Base-by-base conservation (phyloP, 2,797 vertebrate genomes). In the Megaceryle alcyon region DNA sequence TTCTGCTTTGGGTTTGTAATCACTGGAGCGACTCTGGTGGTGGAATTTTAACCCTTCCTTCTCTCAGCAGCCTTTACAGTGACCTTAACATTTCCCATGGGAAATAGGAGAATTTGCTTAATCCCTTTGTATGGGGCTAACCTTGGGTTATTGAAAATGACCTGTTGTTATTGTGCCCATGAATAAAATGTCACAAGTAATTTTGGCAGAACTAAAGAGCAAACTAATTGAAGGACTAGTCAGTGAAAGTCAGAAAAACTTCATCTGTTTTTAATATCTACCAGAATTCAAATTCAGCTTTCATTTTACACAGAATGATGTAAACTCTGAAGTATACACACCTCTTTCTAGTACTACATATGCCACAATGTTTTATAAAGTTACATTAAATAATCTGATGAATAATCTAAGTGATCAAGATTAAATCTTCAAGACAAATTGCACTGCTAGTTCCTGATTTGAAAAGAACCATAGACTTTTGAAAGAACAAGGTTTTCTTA, bases 181-280 rank as follows among this genome's bases (percentile, higher is more conserved):
- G 89, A 97, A 93, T 86, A 93, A 94, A 93, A 95, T 77, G 83
- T 95, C 96, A 93, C 33, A 89, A 95, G 64, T 94, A 89, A 97
- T 97, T 97, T 80, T 76, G 80, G 83, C 88, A 96, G 64, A 92
- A 41, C 57, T 95, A 90, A 92, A 96, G 83, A 89, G 44, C 82
- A 96, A 96, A 87, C 35, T 90, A 94, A 97, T 84, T 95, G 92
- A 94, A 95, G 68, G 76, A 79, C 35, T 51, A 87, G 89, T 93
- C 84, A 93, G 46, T 88, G 86, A 86, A 73, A 90, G 56, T 96
- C 88, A 92, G 89, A 88, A 90, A 94, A 78, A 85, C 10, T 57
- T 90, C 57, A 94, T 95, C 95, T 96, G 91, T 78, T 97, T 96
- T 86, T 94, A 94, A 94, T 96, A 88, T 89, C 71, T 90, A 39